Evolutionary conservation across 2,113 vertebrate species (phyloP).

Genomic region (Oophaga pumilio): DNA sequence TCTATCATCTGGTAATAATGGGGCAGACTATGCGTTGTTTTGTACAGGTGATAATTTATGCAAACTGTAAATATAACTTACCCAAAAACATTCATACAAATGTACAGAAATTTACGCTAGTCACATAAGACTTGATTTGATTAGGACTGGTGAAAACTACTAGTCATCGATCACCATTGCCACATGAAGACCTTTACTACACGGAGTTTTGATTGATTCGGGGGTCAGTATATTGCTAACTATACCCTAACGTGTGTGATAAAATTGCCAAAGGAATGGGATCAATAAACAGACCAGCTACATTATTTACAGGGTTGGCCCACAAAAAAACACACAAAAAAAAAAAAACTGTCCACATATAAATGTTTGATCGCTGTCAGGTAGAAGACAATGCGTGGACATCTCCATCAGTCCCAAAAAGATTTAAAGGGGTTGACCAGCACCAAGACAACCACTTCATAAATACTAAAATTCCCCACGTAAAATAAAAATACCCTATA

Average conservation of each 20-base stretch:
- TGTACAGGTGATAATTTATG: constrained; percentile 1
- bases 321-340: too few species aligned
- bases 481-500: too few species aligned
- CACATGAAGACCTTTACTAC: neutral
- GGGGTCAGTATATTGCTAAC: neutral
- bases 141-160: neutral
- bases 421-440: too few species aligned
- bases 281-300: neutral
- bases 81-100: constrained; percentile 5
- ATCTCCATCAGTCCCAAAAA: too few species aligned
- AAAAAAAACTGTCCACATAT: too few species aligned
- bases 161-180: neutral
- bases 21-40: neutral
- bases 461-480: too few species aligned
- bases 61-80: neutral
- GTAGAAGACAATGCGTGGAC: too few species aligned
- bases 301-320: too few species aligned
- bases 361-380: too few species aligned
- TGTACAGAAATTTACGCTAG: neutral
- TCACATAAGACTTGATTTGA: neutral
- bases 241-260: neutral
- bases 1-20: neutral
- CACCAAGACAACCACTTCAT: too few species aligned
- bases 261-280: neutral
- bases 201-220: neutral